phyloP scores from a whole-genome alignment of 2,113 vertebrate genomes.

The Rhombomys opimus region DNA sequence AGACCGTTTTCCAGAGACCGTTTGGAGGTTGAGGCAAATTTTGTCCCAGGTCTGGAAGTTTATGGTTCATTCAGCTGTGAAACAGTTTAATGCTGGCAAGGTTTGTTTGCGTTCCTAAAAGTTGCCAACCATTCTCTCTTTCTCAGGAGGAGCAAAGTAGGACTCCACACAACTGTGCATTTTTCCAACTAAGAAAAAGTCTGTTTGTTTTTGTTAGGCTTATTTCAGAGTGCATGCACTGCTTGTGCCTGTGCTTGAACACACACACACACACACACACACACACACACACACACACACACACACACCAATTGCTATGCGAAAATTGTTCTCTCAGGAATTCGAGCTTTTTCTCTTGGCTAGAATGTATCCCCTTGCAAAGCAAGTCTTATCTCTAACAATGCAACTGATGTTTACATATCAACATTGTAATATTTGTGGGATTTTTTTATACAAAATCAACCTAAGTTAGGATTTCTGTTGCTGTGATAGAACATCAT shows the following conservation, averaged over 20 bases:
- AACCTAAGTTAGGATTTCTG: not conserved
- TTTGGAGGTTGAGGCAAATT: slow-evolving; percentile 59
- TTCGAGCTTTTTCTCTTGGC: not conserved
- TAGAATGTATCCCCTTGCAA: not conserved
- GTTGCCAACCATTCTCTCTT: slow-evolving; percentile 35
- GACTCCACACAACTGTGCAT: not conserved
- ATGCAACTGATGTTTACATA: not conserved
- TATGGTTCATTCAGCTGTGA: slow-evolving; percentile 72
- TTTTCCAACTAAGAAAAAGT: not conserved
- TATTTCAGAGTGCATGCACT: not conserved
- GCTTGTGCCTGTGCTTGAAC: no score
- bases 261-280: no score
- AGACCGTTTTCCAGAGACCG: slow-evolving; percentile 63
- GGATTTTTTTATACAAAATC: not conserved
- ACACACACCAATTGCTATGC: not conserved
- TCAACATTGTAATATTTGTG: not conserved
- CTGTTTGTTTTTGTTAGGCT: not conserved
- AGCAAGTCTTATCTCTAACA: not conserved
- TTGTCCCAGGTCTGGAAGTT: slow-evolving; percentile 74
- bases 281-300: not conserved
- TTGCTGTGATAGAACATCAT: not conserved
- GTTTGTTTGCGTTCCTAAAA: slow-evolving; percentile 74
- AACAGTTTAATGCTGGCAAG: slow-evolving; percentile 49
- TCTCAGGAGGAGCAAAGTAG: not conserved
- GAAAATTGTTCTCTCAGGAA: not conserved